Conservation (phyloP, 2,888 invertebrate species). For the Synergus laeviventris region DNA sequence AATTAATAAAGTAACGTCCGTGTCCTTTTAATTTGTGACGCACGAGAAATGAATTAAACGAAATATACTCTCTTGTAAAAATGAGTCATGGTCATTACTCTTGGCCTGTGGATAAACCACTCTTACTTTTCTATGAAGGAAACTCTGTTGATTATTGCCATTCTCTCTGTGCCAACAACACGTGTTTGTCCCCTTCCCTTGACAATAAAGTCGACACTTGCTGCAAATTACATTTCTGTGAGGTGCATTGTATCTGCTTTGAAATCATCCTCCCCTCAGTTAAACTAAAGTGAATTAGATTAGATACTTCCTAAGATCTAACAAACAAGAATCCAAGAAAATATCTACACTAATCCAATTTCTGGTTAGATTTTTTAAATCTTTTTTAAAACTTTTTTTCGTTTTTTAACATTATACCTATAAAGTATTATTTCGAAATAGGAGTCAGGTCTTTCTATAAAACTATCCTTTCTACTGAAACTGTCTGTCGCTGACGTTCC, state of each 20-base stretch:
- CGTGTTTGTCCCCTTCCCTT: slow-evolving; percentile 22
- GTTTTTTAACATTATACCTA: no score
- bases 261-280: not conserved
- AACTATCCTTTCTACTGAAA: not conserved
- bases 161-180: slow-evolving; percentile 33
- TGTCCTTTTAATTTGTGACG: not conserved
- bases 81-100: slow-evolving; percentile 37
- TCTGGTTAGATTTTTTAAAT: no score
- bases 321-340: not conserved
- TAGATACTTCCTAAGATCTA: not conserved
- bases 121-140: slow-evolving; percentile 39
- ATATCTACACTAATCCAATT: not conserved
- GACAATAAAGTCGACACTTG: slow-evolving; percentile 24
- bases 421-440: no score
- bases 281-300: slow-evolving; percentile 11
- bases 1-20: not conserved
- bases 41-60: slow-evolving; percentile 4
- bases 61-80: not conserved
- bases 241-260: not conserved
- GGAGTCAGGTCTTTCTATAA: not conserved
- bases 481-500: not conserved
- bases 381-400: no score
- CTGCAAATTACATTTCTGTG: slow-evolving; percentile 29
- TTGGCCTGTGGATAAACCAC: slow-evolving; percentile 24
- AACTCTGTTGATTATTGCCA: slow-evolving; percentile 36